phyloP scores from a whole-genome alignment of 1,140 invertebrate species.

The Leptopilina clavipes region DNA sequence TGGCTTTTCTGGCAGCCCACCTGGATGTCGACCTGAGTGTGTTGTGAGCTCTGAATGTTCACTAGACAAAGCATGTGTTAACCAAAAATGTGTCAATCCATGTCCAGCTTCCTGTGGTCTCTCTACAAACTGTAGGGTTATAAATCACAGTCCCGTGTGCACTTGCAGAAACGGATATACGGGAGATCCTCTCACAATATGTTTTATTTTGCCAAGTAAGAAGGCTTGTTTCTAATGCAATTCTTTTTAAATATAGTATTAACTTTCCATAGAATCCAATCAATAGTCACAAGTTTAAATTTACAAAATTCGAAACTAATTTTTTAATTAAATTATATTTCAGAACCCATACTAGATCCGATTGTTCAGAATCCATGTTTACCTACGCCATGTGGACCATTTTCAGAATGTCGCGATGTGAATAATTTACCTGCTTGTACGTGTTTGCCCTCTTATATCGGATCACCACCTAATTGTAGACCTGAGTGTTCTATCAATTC shows the following conservation, averaged over 20 bases:
- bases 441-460: constrained; percentile 80
- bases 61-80: constrained; percentile 71
- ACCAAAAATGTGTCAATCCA: constrained; percentile 74
- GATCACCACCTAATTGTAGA: constrained; percentile 82
- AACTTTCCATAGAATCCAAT: too few relatives aligned
- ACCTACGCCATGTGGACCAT: constrained; percentile 74
- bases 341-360: constrained; percentile 64
- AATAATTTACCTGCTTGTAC: constrained; percentile 76
- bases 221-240: background rate
- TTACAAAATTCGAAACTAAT: background rate
- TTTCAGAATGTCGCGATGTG: constrained; percentile 71
- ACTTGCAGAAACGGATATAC: constrained; percentile 73
- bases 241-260: background rate
- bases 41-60: constrained; percentile 74
- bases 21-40: constrained; percentile 73
- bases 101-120: constrained; percentile 75
- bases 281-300: too few relatives aligned
- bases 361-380: constrained; percentile 67
- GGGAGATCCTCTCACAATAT: constrained; percentile 76
- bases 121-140: constrained; percentile 68
- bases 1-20: constrained; percentile 74
- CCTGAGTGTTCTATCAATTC: constrained; percentile 82
- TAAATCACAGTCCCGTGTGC: constrained; percentile 73
- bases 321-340: constrained; percentile 21
- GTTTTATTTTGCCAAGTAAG: constrained; percentile 66